Evolutionary conservation across 2,888 invertebrate genomes (phyloP).

Genomic region (Limnephilus rhombicus): DNA sequence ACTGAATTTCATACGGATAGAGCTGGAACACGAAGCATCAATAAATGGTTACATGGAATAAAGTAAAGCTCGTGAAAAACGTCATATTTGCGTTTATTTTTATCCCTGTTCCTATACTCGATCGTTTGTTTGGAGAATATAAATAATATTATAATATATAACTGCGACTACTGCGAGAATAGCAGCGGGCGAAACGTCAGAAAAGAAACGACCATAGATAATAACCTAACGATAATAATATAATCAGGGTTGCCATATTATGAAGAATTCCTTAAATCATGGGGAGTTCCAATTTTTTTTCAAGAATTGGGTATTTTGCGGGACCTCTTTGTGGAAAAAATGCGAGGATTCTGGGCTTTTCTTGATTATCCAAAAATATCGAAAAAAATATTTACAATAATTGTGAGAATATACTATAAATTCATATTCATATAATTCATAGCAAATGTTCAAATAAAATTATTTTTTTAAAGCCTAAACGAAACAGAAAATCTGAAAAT

Average conservation of each 20-base stretch:
- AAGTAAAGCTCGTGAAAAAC: conserved; percentile 38
- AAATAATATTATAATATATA: conserved; percentile 48
- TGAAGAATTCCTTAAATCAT: too few species aligned
- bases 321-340: too few species aligned
- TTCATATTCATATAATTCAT: too few species aligned
- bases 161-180: not conserved
- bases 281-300: too few species aligned
- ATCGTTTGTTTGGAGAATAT: conserved; percentile 24
- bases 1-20: conserved; percentile 8
- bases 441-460: too few species aligned
- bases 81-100: conserved; percentile 56
- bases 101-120: conserved; percentile 40
- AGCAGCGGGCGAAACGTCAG: conserved; percentile 48
- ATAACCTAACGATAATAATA: not conserved
- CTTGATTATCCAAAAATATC: too few species aligned
- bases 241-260: not conserved
- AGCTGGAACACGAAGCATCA: conserved; percentile 9
- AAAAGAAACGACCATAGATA: conserved; percentile 40
- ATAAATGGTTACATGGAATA: conserved; percentile 36
- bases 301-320: too few species aligned
- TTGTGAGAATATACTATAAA: too few species aligned
- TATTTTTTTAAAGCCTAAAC: too few species aligned
- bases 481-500: too few species aligned
- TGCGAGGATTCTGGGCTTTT: too few species aligned
- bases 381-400: too few species aligned